Evolutionary conservation across 2,113 vertebrate species (phyloP).

Genomic region (Lophura nycthemera): DNA sequence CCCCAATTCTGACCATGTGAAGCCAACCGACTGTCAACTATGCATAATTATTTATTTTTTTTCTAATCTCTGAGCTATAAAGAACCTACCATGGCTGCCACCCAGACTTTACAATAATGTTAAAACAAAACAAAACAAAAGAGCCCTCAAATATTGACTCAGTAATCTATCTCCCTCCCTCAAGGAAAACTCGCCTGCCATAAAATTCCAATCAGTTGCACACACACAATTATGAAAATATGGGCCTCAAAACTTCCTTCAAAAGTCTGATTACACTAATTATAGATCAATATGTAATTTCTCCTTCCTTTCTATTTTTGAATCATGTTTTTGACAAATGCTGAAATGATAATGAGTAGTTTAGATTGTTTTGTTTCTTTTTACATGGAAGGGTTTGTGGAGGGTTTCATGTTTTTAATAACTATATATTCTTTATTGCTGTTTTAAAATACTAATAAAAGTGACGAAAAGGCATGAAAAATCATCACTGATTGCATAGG

Average conservation of each 20-base stretch:
- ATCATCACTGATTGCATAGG: constrained; percentile 63
- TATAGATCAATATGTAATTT: constrained; percentile 56
- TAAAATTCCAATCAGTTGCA: constrained; percentile 73
- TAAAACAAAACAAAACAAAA: constrained; percentile 65
- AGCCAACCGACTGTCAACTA: constrained; percentile 21
- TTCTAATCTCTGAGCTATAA: constrained; percentile 37
- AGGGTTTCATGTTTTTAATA: constrained; percentile 55
- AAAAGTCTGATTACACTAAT: constrained; percentile 69
- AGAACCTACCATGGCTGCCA: constrained; percentile 43
- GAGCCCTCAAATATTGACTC: constrained; percentile 63
- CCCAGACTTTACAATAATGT: constrained; percentile 51
- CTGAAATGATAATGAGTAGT: constrained; percentile 13
- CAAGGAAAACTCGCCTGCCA: constrained; percentile 51
- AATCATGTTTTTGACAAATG: constrained; percentile 4
- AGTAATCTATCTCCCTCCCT: constrained; percentile 67
- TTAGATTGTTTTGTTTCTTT: constrained; percentile 12
- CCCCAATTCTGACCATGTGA: constrained; percentile 5
- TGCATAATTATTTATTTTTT: constrained; percentile 30
- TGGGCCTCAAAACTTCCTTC: constrained; percentile 59
- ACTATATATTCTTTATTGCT: constrained; percentile 47
- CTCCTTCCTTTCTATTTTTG: constrained; percentile 61
- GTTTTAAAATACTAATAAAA: constrained; percentile 66
- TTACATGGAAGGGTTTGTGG: constrained; percentile 22
- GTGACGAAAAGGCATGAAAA: constrained; percentile 68
- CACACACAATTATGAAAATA: constrained; percentile 70